phyloP scores from a whole-genome alignment of 2,113 vertebrate species.

The Mugil cephalus region DNA sequence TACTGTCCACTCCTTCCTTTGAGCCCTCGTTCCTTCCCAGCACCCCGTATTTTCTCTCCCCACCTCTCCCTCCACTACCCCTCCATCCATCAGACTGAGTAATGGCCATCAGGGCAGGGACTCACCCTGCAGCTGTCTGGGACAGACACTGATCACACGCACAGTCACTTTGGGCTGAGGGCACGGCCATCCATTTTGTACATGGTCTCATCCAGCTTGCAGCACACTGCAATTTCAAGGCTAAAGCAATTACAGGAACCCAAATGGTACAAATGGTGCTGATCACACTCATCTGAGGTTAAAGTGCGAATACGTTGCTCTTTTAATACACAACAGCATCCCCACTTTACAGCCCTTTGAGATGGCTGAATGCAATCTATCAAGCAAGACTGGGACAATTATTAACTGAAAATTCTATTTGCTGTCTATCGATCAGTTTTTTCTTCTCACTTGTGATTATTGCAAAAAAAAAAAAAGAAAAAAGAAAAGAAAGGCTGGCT shows the following conservation, averaged over 20 bases:
- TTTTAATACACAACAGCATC: constrained; percentile 23
- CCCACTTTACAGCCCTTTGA: background rate
- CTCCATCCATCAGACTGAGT: constrained; percentile 81
- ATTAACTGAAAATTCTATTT: constrained; percentile 38
- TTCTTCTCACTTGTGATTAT: constrained; percentile 47
- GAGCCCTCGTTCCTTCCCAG: constrained; percentile 46
- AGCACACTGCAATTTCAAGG: constrained; percentile 42
- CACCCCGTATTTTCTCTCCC: constrained; percentile 41
- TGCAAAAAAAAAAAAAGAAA: constrained; percentile 29
- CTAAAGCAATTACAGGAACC: constrained; percentile 48
- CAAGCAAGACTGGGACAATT: constrained; percentile 1
- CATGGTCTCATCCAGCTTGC: constrained; percentile 44
- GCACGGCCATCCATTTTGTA: constrained; percentile 69
- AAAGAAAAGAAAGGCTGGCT: constrained; percentile 9
- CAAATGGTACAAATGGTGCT: constrained; percentile 30
- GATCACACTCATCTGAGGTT: constrained; percentile 18
- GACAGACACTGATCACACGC: constrained; percentile 78
- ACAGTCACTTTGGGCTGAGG: constrained; percentile 72
- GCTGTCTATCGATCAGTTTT: constrained; percentile 35
- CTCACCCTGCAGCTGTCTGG: constrained; percentile 78
- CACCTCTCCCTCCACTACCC: constrained; percentile 52
- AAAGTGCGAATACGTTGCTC: constrained; percentile 10
- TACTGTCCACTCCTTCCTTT: constrained; percentile 54
- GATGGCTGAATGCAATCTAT: background rate
- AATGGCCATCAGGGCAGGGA: constrained; percentile 77